Conservation (phyloP, 1,140 invertebrate genomes). For the Chelonus insularis region DNA sequence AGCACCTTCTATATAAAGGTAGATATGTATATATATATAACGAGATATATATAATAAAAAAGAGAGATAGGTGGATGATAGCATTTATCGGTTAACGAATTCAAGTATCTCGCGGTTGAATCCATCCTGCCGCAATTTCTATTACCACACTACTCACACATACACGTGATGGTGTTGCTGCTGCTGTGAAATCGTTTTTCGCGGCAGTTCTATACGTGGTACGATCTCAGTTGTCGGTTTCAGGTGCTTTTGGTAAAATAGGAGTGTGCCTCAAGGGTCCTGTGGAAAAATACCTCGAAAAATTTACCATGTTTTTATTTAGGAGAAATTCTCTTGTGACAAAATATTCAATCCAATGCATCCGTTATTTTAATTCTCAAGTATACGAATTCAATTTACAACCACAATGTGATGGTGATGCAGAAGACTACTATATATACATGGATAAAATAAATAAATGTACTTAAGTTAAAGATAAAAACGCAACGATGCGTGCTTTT, state of each 20-base stretch:
- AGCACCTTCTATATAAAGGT: too few relatives aligned
- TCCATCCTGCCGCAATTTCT: constrained; percentile 18
- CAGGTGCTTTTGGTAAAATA: constrained; percentile 25
- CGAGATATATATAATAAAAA: not conserved
- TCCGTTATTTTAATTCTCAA: too few relatives aligned
- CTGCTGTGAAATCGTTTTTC: constrained; percentile 16
- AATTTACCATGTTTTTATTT: not conserved
- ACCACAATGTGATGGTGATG: too few relatives aligned
- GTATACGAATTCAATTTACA: too few relatives aligned
- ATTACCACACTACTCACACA: constrained; percentile 8
- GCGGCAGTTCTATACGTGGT: not conserved
- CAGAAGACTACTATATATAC: too few relatives aligned
- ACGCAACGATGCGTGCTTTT: not conserved
- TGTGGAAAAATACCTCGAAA: not conserved
- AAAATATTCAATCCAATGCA: too few relatives aligned
- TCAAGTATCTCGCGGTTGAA: constrained; percentile 21
- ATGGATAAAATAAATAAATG: too few relatives aligned
- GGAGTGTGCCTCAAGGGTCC: constrained; percentile 15
- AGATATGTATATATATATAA: too few relatives aligned
- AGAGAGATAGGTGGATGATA: constrained; percentile 4
- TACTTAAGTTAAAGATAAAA: not conserved
- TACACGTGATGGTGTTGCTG: constrained; percentile 2
- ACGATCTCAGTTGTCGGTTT: constrained; percentile 23
- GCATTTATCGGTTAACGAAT: constrained; percentile 27
- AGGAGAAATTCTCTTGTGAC: too few relatives aligned